Evolutionary conservation across 2,797 vertebrate species (phyloP).

Genomic region (Sardinella longiceps): DNA sequence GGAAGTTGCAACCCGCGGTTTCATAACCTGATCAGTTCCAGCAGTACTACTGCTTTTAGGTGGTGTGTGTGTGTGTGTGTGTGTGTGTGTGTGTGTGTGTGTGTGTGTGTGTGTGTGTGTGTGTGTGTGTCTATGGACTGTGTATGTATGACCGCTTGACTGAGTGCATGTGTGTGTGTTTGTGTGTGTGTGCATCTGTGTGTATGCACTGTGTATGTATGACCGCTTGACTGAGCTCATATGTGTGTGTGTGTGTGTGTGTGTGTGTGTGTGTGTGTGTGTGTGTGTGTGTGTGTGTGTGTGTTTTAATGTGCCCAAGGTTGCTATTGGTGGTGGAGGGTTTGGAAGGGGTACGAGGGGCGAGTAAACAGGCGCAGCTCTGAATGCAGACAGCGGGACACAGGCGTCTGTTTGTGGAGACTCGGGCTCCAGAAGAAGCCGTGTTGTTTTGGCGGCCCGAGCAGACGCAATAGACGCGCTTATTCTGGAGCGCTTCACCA

Average conservation of each 20-base stretch:
- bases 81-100: constrained; percentile 48
- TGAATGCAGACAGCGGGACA: constrained; percentile 57
- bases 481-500: constrained; percentile 49
- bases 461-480: constrained; percentile 52
- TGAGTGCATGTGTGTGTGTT: constrained; percentile 36
- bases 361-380: constrained; percentile 67
- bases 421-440: constrained; percentile 54
- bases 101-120: background rate
- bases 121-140: constrained; percentile 47
- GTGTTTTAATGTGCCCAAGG: constrained; percentile 34
- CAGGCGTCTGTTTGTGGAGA: constrained; percentile 47
- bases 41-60: constrained; percentile 41
- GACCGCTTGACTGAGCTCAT: constrained; percentile 45
- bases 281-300: constrained; percentile 45
- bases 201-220: constrained; percentile 38
- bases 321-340: constrained; percentile 37
- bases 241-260: constrained; percentile 47
- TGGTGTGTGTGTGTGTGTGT: constrained; percentile 47
- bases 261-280: constrained; percentile 47
- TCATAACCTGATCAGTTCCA: constrained; percentile 68
- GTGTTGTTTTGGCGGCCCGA: constrained; percentile 55
- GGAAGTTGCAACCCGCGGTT: constrained; percentile 61
- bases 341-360: constrained; percentile 54
- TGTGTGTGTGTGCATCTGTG: constrained; percentile 31
- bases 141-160: constrained; percentile 40